Evolutionary conservation across 64 coral and sea anemone species (phyloP).

Genomic region (Astreopora myriophthalma): DNA sequence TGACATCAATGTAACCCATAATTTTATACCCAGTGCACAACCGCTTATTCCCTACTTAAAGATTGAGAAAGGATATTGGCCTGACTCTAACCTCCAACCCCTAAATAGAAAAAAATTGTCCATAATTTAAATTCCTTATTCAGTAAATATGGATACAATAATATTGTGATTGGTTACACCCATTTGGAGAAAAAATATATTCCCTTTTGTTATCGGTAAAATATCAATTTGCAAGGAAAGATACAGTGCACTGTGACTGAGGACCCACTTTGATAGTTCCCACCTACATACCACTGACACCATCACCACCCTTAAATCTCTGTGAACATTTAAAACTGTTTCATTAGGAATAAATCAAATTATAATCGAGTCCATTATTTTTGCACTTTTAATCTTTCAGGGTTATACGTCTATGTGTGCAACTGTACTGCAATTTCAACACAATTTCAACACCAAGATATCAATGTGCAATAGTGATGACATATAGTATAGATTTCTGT

Average conservation of each 20-base stretch:
- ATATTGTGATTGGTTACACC: neutral
- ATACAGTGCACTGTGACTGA: neutral
- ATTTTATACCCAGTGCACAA: neutral
- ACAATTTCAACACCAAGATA: neutral
- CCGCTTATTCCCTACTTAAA: neutral
- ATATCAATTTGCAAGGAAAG: neutral
- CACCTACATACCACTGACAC: neutral
- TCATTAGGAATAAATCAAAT: neutral
- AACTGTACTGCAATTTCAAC: neutral
- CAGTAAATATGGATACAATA: neutral
- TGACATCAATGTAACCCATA: neutral
- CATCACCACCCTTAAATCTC: neutral
- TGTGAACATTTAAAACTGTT: neutral
- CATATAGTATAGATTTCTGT: neutral
- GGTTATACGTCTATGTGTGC: neutral
- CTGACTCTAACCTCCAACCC: neutral
- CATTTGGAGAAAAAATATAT: neutral
- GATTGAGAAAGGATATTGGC: neutral
- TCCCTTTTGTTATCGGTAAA: neutral
- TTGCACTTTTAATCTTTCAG: neutral
- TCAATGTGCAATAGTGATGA: neutral
- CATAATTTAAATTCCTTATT: neutral
- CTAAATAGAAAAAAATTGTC: neutral
- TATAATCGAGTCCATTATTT: neutral
- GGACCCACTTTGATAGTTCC: neutral